These are phyloP conservation scores for Otolemur crassicaudatus DNA, from an alignment of 2,797 vertebrate species.

Conservation along the genomic window DNA sequence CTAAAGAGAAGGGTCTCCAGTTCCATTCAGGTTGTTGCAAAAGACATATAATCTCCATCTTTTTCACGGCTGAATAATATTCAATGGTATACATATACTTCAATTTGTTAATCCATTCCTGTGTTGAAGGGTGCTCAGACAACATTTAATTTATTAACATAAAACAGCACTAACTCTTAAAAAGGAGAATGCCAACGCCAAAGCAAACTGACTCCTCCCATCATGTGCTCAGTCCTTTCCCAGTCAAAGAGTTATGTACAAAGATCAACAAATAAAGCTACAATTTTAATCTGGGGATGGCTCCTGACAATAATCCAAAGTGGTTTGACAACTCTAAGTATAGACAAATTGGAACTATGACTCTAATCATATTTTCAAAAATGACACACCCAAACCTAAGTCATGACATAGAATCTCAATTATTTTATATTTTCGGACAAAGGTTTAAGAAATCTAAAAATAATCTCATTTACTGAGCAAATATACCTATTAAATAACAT, in stretches of 20 bases:
- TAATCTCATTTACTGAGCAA: slow-evolving; percentile 36
- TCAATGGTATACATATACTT: too few species aligned
- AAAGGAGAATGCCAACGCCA: not conserved
- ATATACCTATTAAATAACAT: not conserved
- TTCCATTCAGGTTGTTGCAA: too few species aligned
- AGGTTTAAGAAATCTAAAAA: slow-evolving; percentile 36
- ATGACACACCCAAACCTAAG: slow-evolving; percentile 30
- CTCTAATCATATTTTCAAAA: slow-evolving; percentile 43
- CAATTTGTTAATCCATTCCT: too few species aligned
- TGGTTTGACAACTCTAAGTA: not conserved
- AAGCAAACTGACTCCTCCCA: not conserved
- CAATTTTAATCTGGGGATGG: not conserved
- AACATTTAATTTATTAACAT: not conserved
- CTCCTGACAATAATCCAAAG: not conserved
- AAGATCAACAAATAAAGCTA: not conserved
- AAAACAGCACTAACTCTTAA: not conserved
- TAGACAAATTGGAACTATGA: slow-evolving; percentile 15
- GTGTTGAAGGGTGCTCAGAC: too few species aligned
- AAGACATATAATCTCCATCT: too few species aligned
- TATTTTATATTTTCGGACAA: not conserved
- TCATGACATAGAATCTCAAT: not conserved
- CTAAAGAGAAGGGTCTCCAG: too few species aligned
- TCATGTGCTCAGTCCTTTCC: not conserved
- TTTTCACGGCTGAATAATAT: too few species aligned
- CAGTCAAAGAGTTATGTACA: not conserved